Evolutionary conservation across 92 coral and sea anemone species (phyloP).

Genomic region (Epizoanthus stellaris): DNA sequence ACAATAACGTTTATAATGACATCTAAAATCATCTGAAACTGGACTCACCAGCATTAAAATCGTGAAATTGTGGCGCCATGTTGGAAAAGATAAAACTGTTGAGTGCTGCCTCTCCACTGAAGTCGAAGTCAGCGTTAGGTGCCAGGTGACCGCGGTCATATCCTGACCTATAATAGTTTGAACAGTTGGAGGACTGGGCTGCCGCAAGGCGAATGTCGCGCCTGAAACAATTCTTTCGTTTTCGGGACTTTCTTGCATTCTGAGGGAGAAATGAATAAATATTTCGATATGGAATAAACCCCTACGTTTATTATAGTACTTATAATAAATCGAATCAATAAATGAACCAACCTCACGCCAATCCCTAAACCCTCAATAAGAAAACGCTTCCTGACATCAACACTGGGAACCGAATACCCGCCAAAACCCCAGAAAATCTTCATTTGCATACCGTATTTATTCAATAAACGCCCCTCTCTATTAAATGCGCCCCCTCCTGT

Average conservation of each 20-base stretch:
- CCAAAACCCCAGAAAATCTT: too few species aligned
- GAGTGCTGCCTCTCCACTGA: conserved; percentile 43
- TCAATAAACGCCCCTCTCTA: too few species aligned
- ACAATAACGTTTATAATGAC: neutral
- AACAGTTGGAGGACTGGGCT: conserved; percentile 76
- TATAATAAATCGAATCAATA: too few species aligned
- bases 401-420: too few species aligned
- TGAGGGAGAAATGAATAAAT: neutral
- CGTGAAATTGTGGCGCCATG: conserved; percentile 78
- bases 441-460: too few species aligned
- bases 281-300: too few species aligned
- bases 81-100: conserved; percentile 84
- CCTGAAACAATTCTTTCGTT: conserved; percentile 79
- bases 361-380: too few species aligned
- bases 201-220: conserved; percentile 79
- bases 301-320: too few species aligned
- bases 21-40: neutral
- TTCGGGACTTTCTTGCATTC: conserved; percentile 53
- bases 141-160: conserved; percentile 93
- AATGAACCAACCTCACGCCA: too few species aligned
- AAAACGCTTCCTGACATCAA: too few species aligned
- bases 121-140: conserved; percentile 83
- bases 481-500: too few species aligned
- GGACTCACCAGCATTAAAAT: conserved; percentile 74
- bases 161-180: conserved; percentile 69